Evolutionary conservation across 2,113 vertebrate species (phyloP).

Genomic region (Rhodinocichla rosea): DNA sequence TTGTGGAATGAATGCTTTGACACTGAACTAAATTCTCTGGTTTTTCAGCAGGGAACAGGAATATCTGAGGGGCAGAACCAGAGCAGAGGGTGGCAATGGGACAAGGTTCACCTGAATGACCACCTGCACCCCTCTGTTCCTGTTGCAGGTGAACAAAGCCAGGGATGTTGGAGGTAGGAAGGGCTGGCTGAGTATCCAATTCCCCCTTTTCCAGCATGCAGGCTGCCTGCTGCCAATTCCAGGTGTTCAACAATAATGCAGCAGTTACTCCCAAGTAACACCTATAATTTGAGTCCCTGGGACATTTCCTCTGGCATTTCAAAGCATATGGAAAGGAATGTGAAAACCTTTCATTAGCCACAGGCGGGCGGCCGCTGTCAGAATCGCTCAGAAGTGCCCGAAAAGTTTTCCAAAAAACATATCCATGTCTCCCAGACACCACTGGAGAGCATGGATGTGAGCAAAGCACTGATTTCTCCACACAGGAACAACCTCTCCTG

Average conservation of each 20-base stretch:
- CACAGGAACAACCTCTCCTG: neutral
- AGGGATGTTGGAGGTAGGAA: neutral
- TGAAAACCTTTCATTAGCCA: constrained; percentile 49
- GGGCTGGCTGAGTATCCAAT: neutral
- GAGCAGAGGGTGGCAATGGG: neutral
- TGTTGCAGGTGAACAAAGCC: neutral
- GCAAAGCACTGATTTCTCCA: neutral
- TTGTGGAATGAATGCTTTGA: neutral
- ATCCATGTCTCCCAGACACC: neutral
- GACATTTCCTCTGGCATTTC: constrained; percentile 62
- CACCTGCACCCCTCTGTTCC: neutral
- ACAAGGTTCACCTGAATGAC: neutral
- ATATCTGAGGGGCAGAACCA: neutral
- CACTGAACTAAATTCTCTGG: neutral
- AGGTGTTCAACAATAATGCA: constrained; percentile 47
- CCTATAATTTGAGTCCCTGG: constrained; percentile 56
- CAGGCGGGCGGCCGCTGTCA: neutral
- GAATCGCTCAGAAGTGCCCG: neutral
- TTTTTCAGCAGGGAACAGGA: neutral
- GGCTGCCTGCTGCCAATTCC: constrained; percentile 23
- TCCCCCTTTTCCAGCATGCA: neutral
- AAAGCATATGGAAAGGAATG: constrained; percentile 41
- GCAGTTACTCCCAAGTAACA: constrained; percentile 26
- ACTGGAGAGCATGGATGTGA: neutral
- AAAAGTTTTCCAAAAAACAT: neutral